phyloP scores from a whole-genome alignment of 2,797 vertebrate genomes.

The Chrysolophus pictus region DNA sequence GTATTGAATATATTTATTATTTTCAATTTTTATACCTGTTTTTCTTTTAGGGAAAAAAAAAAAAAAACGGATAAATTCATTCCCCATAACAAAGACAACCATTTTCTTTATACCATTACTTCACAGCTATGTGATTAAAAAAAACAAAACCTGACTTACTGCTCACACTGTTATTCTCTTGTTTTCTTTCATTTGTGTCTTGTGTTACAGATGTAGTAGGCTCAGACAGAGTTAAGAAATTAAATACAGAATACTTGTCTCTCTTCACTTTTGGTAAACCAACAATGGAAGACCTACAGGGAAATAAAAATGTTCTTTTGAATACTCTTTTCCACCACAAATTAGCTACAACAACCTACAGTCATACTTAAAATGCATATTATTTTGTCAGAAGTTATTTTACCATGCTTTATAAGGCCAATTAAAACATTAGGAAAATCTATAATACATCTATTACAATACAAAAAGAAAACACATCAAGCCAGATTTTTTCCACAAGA shows the following conservation, averaged over 20 bases:
- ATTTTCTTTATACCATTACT: background rate
- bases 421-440: background rate
- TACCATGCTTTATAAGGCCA: background rate
- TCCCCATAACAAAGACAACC: background rate
- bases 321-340: background rate
- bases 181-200: conserved; percentile 26
- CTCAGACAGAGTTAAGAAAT: conserved; percentile 89
- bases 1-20: background rate
- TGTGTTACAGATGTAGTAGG: conserved; percentile 36
- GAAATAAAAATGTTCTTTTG: background rate
- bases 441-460: background rate
- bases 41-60: background rate
- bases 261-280: conserved; percentile 94
- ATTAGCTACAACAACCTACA: background rate
- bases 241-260: conserved; percentile 96
- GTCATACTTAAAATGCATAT: background rate
- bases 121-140: background rate
- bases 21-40: background rate
- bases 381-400: background rate
- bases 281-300: conserved; percentile 84
- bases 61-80: background rate
- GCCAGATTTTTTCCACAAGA: background rate
- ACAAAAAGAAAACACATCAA: background rate
- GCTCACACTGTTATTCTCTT: conserved; percentile 18
- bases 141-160: conserved; percentile 73